Evolutionary conservation across 2,888 invertebrate genomes (phyloP), one percentile per base, ranked within the genome.

Genomic region (Alloplasta piceator): DNA sequence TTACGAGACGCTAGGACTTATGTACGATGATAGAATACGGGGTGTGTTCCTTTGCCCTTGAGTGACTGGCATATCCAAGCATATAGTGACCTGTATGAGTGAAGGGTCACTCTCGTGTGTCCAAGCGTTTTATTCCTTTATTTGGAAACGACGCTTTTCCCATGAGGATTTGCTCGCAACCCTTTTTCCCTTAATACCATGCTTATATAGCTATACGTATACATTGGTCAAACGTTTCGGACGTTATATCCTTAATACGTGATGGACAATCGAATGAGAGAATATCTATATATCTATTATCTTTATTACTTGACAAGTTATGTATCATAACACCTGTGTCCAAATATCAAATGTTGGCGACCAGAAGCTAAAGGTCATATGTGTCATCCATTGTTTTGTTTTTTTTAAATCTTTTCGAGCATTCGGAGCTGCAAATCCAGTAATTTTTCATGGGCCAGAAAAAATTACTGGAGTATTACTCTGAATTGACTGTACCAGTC

Each of bases 121-220:
- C 89, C 88, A 67, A 86, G 68, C 56, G 68, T 73, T 86, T 87
- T 87, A 77, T 87, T 87, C 88, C 83, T 87, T 88, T 89, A 89
- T 90, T 90, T 87, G 86, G 79, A 64, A 80, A 81, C 71, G 79
- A 63, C 79, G 14, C 82, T 86, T 86, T 90, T 89, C 91, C 88
- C 90, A 89, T 86, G 89, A 86, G 90, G 88, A 88, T 89, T 84
- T 83, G 61, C 73, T 10, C 76, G 55, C 78, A 85, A 77, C 81
- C 82, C 81, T 80, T 82, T 79, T 72, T 16, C 14, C 72, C 52
- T 60, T 75, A 76, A 78, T 79, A 68, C 72, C 70, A 38, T 58
- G 48, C 36, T 43, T 73, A 41, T 67, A 26, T 26, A 26, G 26
- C 26, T 26, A 3, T 26, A n/a, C n/a, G n/a, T n/a, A 60, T 70